Base-by-base conservation (phyloP, 2,888 invertebrate genomes). In the Torymus auratus region DNA sequence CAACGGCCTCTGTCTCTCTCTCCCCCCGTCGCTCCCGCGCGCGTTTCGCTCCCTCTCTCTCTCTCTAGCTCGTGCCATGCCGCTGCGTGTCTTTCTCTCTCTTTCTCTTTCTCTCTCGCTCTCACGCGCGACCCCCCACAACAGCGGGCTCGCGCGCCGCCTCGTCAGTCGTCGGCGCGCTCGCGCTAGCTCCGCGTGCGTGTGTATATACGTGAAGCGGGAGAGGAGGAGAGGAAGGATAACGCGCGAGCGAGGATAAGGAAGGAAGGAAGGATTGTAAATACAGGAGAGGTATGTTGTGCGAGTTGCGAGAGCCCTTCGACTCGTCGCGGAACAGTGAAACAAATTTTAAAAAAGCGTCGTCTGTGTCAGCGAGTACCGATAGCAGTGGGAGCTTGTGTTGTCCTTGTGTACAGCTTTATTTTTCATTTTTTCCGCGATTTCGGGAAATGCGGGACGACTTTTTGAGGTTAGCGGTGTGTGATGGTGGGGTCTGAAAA, bases 91-190 rank as follows among this genome's bases (percentile, higher is more conserved):
- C 72, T 5, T 14, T 5, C 60, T 55, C 73, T 17, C 55, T 17
- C n/a, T 41, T 56, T 52, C 41, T 58, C 50, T 28, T 50, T 28
- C 52, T 50, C 28, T 14, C 61, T 28, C 65, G 58, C 52, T 61
- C 23, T 68, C 52, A 17, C 70, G 61, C 7, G 41, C 41, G 68
- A 76, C 75, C 72, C 69, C 75, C 67, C 58, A 85, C 84, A 85
- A 86, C 86, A 85, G 85, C 84, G 84, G 60, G 58, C 58, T 17
- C 70, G 70, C 76, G 83, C 73, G 41, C 41, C 41, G 15, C 82
- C 82, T 86, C 86, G 85, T 85, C 86, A 85, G 86, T 86, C 82
- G 86, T 71, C 83, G 86, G 69, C 78, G 82, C 69, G 15, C 41
- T 41, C 58, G n/a, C 68, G 53, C n/a, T 55, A 12, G 53, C 50